These are phyloP conservation scores for Tenthredo notha DNA, from an alignment of 2,888 invertebrate genomes.

Conservation along the genomic window DNA sequence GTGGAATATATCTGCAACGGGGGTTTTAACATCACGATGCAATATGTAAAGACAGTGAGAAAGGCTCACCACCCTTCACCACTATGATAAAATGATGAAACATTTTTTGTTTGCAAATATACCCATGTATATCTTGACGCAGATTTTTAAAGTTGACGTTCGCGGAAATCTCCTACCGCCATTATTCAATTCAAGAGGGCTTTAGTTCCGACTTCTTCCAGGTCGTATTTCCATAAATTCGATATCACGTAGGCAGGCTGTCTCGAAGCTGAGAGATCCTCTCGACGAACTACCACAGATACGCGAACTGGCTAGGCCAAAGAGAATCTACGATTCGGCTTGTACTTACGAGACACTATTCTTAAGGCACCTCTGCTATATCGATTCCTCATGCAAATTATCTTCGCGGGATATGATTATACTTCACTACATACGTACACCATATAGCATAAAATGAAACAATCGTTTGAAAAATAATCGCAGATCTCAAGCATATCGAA, in stretches of 20 bases:
- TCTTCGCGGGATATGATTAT: slow-evolving; percentile 36
- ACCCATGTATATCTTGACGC: neutral
- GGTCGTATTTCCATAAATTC: slow-evolving; percentile 51
- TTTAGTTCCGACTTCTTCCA: slow-evolving; percentile 34
- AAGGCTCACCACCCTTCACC: neutral
- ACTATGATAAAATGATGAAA: neutral
- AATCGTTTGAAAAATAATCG: neutral
- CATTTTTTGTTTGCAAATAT: slow-evolving; percentile 30
- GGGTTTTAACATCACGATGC: neutral
- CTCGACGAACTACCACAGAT: slow-evolving; percentile 34
- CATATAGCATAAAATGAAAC: neutral
- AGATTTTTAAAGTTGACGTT: slow-evolving; percentile 30
- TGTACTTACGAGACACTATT: slow-evolving; percentile 27
- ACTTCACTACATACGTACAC: neutral
- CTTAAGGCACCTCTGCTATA: slow-evolving; percentile 6
- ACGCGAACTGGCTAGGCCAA: slow-evolving; percentile 10
- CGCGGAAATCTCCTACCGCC: slow-evolving; percentile 29
- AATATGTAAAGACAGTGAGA: neutral
- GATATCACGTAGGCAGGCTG: slow-evolving; percentile 44
- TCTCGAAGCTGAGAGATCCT: slow-evolving; percentile 43
- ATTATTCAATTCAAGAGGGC: slow-evolving; percentile 53
- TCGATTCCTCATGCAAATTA: slow-evolving; percentile 49
- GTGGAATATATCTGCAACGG: neutral
- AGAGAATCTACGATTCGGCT: slow-evolving; percentile 46
- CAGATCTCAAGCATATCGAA: neutral